phyloP scores from a whole-genome alignment of 2,113 vertebrate genomes.

The Aphelocoma coerulescens region DNA sequence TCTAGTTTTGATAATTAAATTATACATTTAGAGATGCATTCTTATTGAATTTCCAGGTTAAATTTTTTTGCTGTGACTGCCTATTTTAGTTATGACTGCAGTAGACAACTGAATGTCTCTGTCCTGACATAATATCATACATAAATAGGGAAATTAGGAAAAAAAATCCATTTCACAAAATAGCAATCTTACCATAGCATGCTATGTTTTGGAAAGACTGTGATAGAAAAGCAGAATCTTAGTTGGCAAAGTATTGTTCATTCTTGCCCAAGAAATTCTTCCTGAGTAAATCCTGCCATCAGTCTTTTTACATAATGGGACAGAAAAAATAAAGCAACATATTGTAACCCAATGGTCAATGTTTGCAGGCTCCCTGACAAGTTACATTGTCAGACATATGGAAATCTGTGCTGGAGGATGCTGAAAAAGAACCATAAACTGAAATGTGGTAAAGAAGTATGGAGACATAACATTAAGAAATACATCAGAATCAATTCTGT shows the following conservation, averaged over 20 bases:
- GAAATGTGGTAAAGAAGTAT: background rate
- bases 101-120: background rate
- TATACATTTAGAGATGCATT: background rate
- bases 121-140: background rate
- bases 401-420: background rate
- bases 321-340: background rate
- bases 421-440: background rate
- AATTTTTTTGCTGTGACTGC: background rate
- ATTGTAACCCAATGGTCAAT: background rate
- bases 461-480: background rate
- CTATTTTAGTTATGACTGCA: slow-evolving; percentile 19
- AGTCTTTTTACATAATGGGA: background rate
- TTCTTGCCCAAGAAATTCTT: background rate
- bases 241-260: background rate
- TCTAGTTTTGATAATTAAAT: background rate
- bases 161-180: background rate
- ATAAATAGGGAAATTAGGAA: background rate
- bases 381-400: background rate
- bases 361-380: background rate
- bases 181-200: background rate
- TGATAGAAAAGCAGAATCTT: background rate
- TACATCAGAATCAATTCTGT: background rate
- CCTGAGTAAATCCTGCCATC: background rate
- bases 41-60: slow-evolving; percentile 3
- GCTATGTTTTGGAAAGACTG: background rate